A percentile compares a stretch with the other conserved stretches of the same genome.
Conservation (phyloP, 2,797 vertebrate species). For the Dallia pectoralis region DNA sequence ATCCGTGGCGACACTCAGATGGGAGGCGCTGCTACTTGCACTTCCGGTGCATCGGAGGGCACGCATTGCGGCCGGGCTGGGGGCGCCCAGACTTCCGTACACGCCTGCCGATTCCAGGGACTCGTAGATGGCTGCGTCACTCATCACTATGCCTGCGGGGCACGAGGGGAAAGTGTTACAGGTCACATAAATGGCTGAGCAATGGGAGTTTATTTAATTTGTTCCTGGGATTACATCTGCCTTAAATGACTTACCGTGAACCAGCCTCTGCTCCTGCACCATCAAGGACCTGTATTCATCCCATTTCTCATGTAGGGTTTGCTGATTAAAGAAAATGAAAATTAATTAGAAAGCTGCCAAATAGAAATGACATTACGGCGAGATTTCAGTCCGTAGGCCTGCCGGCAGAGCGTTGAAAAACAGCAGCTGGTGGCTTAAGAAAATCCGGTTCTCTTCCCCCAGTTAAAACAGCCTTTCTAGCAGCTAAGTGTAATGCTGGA, state of each 20-base stretch:
- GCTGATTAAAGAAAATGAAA: constrained; percentile 64
- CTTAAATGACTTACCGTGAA: constrained; percentile 78
- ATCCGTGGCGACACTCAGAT: constrained; percentile 70
- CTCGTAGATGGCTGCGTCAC: constrained; percentile 88
- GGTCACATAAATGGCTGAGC: not conserved
- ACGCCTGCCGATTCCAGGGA: constrained; percentile 89
- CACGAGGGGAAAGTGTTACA: not conserved
- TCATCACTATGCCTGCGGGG: constrained; percentile 85
- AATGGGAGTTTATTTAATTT: not conserved
- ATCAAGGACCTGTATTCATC: constrained; percentile 91
- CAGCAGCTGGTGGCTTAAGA: constrained; percentile 36
- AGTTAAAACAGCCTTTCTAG: constrained; percentile 27
- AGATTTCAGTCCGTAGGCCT: not conserved
- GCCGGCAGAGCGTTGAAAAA: not conserved
- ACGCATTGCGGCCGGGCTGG: constrained; percentile 67
- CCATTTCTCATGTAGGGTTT: constrained; percentile 97
- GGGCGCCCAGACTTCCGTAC: constrained; percentile 76
- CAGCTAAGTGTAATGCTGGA: constrained; percentile 25
- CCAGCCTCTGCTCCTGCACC: constrained; percentile 92
- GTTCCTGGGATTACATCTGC: not conserved
- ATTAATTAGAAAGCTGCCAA: not conserved
- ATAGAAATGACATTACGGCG: not conserved
- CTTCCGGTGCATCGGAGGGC: constrained; percentile 70
- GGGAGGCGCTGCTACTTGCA: constrained; percentile 77
- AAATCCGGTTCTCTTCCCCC: constrained; percentile 36